Evolutionary conservation across 1,140 invertebrate genomes (phyloP).

Genomic region (Heliconius hewitsoni): DNA sequence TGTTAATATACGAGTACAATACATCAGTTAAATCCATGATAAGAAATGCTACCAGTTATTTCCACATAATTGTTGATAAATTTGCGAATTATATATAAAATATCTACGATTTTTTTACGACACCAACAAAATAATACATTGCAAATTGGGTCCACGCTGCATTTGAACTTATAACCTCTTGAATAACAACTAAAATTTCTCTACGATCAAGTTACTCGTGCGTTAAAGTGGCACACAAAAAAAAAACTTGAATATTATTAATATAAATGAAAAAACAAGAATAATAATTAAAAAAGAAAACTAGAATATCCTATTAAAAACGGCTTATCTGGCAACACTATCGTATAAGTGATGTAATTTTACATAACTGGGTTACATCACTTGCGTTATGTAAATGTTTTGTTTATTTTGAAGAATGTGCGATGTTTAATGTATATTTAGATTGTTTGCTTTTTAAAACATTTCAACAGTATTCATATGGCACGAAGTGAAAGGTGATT

Average conservation of each 20-base stretch:
- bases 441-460: conserved; percentile 8
- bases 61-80: not conserved
- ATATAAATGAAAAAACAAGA: not conserved
- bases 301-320: not conserved
- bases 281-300: not conserved
- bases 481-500: conserved; percentile 13
- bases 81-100: not conserved
- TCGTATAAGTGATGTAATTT: conserved; percentile 5
- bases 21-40: too few species aligned
- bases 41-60: not conserved
- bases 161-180: not conserved
- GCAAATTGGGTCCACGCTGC: not conserved
- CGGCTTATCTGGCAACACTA: conserved; percentile 8
- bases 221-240: not conserved
- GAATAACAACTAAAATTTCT: not conserved
- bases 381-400: conserved; percentile 2
- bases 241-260: not conserved
- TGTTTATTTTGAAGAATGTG: conserved; percentile 15
- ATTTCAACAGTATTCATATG: conserved; percentile 12
- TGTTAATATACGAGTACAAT: too few species aligned
- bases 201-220: not conserved
- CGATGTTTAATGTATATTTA: conserved; percentile 14
- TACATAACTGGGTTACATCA: conserved; percentile 12
- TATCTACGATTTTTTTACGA: not conserved
- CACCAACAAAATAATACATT: not conserved